Evolutionary conservation across 2,797 vertebrate genomes (phyloP).

Genomic region (Scleropages formosus): DNA sequence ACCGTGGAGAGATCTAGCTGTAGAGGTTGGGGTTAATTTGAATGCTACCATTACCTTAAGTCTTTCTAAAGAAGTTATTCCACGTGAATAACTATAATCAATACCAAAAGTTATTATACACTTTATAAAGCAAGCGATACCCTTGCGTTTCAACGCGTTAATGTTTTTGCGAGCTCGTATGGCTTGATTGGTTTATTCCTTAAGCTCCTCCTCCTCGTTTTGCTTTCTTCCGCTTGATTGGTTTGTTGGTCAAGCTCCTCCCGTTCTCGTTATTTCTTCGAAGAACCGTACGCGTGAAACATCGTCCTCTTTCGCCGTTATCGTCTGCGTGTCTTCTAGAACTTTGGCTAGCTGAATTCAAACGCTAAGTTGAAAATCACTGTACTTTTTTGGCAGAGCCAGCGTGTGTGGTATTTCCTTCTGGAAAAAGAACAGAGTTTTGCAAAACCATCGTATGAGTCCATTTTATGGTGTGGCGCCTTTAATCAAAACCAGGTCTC

Average conservation of each 20-base stretch:
- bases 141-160: no score
- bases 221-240: no score
- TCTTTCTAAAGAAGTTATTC: no score
- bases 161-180: no score
- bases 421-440: conserved; percentile 64
- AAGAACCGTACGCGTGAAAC: neutral
- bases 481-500: conserved; percentile 64
- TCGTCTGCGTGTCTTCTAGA: conserved; percentile 41
- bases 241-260: neutral
- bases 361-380: conserved; percentile 34
- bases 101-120: no score
- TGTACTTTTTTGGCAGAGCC: conserved; percentile 18
- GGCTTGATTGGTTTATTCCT: no score
- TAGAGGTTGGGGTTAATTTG: no score
- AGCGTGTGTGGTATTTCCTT: conserved; percentile 65
- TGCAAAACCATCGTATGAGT: conserved; percentile 60
- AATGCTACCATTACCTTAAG: no score
- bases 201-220: no score
- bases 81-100: no score
- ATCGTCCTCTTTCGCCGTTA: conserved; percentile 13
- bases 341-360: conserved; percentile 36
- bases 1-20: no score
- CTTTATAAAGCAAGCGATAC: no score
- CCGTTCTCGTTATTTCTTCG: neutral
- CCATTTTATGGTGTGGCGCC: conserved; percentile 56